Evolutionary conservation across 2,888 invertebrate genomes (phyloP).

Genomic region (Noctua janthina): DNA sequence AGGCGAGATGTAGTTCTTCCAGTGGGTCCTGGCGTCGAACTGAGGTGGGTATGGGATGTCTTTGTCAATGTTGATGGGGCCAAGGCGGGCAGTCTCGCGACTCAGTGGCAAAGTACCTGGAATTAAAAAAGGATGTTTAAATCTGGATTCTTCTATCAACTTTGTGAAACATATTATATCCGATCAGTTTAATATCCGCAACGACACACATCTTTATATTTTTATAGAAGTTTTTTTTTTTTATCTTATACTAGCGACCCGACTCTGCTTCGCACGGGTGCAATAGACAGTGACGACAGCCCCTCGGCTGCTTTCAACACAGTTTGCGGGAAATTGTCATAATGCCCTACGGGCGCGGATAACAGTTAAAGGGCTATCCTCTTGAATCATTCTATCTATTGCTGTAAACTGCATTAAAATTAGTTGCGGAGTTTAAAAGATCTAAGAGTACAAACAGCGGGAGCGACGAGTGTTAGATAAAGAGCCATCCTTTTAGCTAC

Average conservation of each 20-base stretch:
- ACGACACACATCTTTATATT: background rate
- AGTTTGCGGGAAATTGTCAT: too few species aligned
- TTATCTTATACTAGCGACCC: background rate
- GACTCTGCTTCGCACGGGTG: too few species aligned
- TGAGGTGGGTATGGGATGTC: conserved; percentile 91
- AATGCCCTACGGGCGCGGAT: too few species aligned
- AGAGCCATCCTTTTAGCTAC: too few species aligned
- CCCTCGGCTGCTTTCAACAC: too few species aligned
- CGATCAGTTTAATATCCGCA: background rate
- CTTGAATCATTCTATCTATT: too few species aligned
- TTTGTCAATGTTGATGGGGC: conserved; percentile 91
- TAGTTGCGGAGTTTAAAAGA: too few species aligned
- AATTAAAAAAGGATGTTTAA: conserved; percentile 12
- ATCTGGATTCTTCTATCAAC: background rate
- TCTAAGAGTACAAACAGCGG: too few species aligned
- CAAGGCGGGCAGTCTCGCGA: conserved; percentile 89
- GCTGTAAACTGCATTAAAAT: too few species aligned
- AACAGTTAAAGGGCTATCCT: too few species aligned
- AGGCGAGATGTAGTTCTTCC: conserved; percentile 93
- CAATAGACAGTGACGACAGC: too few species aligned
- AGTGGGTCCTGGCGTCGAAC: conserved; percentile 94
- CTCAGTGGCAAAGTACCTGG: conserved; percentile 90
- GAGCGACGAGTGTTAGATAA: too few species aligned
- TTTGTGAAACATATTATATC: background rate
- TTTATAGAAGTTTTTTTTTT: background rate